phyloP scores from a whole-genome alignment of 2,113 vertebrate genomes.

The Lophura nycthemera region DNA sequence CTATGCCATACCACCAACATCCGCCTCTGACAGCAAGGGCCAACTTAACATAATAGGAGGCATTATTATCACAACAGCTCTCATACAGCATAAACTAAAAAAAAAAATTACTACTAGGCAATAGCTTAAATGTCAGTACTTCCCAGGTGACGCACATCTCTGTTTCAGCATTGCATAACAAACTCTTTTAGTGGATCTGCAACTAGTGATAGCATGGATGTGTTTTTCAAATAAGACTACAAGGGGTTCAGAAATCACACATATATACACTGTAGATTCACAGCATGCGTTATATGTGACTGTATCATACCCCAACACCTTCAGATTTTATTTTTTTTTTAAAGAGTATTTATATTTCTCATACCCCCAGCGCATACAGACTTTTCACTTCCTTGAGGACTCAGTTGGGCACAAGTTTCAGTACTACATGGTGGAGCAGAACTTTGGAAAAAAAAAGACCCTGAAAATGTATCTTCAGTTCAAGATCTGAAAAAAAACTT shows the following conservation, averaged over 20 bases:
- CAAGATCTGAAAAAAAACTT: not conserved
- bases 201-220: accelerated
- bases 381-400: not conserved
- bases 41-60: not conserved
- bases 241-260: not conserved
- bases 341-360: not conserved
- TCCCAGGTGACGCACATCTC: not conserved
- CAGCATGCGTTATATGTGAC: not conserved
- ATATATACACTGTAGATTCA: not conserved
- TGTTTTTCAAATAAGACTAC: not conserved
- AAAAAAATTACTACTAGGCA: not conserved
- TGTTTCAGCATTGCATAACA: not conserved
- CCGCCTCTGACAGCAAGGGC: not conserved
- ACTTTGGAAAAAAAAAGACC: not conserved
- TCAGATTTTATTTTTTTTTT: not conserved
- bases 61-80: not conserved
- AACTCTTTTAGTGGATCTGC: not conserved
- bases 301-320: not conserved
- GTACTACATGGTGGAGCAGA: accelerated
- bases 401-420: not conserved
- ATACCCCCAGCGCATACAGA: not conserved
- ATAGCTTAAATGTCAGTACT: not conserved
- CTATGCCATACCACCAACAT: not conserved
- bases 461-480: not conserved
- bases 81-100: not conserved